These are phyloP conservation scores for Uropsilus gracilis DNA, from an alignment of 2,113 vertebrate species.

Conservation along the genomic window DNA sequence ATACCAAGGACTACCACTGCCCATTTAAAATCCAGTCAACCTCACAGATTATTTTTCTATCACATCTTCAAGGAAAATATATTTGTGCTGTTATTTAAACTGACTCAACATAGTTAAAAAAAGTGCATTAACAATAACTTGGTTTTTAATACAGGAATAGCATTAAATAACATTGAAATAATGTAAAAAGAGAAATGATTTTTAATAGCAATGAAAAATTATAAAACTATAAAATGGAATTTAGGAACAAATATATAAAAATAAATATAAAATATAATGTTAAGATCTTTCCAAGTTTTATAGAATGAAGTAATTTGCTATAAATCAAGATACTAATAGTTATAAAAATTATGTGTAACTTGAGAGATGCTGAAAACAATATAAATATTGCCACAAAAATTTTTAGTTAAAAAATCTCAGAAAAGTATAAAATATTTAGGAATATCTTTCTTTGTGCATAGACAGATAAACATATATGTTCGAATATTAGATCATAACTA, in stretches of 20 bases:
- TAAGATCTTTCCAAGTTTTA: not conserved
- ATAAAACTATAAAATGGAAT: not conserved
- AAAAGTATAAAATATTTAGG: not conserved
- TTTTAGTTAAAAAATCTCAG: not conserved
- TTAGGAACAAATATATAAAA: not conserved
- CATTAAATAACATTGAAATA: not conserved
- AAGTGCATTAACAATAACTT: not conserved
- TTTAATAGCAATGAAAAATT: not conserved
- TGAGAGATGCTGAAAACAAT: not conserved
- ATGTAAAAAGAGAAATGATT: not conserved
- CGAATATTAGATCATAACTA: not conserved
- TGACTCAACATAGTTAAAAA: not conserved
- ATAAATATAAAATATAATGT: not conserved
- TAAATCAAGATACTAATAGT: not conserved
- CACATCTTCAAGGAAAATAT: not conserved
- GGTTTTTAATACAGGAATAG: not conserved
- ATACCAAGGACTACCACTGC: not conserved
- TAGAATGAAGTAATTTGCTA: not conserved
- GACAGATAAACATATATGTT: not conserved
- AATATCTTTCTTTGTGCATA: not conserved
- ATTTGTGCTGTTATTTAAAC: not conserved
- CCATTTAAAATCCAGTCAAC: not conserved
- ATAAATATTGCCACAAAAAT: not conserved
- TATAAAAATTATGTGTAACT: not conserved
- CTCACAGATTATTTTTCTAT: not conserved